These are phyloP conservation scores for Callaeas wilsoni DNA, from an alignment of 2,113 vertebrate species.

Conservation along the genomic window DNA sequence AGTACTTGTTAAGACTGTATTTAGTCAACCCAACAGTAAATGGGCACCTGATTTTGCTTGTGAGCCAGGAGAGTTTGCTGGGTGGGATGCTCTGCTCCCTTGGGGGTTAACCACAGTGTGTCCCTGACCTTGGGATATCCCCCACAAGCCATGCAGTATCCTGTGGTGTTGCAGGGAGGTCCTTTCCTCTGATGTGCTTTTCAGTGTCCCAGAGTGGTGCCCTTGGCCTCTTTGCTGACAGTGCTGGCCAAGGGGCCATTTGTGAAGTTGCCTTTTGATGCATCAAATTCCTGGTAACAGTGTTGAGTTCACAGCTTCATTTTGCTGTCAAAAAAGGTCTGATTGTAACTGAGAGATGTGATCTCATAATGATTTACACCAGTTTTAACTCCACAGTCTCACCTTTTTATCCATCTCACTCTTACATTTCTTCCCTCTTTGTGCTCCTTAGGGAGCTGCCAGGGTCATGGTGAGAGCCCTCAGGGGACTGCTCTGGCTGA, in stretches of 20 bases:
- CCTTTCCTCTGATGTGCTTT: neutral
- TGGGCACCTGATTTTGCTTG: neutral
- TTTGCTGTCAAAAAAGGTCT: neutral
- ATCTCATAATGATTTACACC: neutral
- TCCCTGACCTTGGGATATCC: neutral
- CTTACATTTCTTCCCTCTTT: neutral
- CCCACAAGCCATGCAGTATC: neutral
- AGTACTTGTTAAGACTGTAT: neutral
- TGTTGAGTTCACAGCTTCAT: neutral
- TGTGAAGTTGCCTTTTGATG: neutral
- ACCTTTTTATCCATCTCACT: neutral
- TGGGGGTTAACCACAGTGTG: neutral
- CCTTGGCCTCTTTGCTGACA: neutral
- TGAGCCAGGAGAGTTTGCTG: neutral
- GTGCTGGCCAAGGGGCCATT: fast-evolving
- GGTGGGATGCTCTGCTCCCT: neutral
- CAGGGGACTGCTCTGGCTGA: neutral
- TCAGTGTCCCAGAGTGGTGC: neutral
- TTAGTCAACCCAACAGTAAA: neutral
- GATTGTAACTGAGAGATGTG: neutral
- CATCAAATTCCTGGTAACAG: neutral
- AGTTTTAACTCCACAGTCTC: neutral
- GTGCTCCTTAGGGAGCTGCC: neutral
- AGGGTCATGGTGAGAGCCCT: neutral
- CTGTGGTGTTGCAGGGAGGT: neutral